Conservation (phyloP, 2,888 invertebrate species). For the Chrysolina oricalcia region DNA sequence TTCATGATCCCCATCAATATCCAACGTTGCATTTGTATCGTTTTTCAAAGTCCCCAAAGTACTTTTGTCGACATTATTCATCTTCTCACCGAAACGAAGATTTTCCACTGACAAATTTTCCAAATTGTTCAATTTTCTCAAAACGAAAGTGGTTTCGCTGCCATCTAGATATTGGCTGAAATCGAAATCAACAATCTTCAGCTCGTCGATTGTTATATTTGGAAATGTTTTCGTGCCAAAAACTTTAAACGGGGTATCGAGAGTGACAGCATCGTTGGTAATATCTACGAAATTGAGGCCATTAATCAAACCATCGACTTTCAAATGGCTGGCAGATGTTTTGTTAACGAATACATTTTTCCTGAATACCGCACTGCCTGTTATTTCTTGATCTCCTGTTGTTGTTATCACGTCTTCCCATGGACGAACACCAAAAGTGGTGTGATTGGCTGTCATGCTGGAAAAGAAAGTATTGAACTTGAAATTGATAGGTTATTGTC, state of each 20-base stretch:
- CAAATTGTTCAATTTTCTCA: conserved; percentile 14
- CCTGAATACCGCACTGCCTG: conserved; percentile 55
- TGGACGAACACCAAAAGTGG: conserved; percentile 54
- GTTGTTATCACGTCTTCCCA: conserved; percentile 58
- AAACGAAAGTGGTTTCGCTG: background rate
- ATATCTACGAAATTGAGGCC: conserved; percentile 61
- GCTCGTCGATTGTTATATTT: conserved; percentile 59
- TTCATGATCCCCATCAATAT: conserved; percentile 59
- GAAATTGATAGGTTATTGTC: too few relatives aligned
- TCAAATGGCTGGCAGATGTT: conserved; percentile 50
- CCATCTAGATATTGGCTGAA: conserved; percentile 35
- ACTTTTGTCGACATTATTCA: conserved; percentile 69
- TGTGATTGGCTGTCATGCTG: conserved; percentile 54
- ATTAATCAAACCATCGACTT: conserved; percentile 60
- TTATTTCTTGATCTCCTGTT: conserved; percentile 52
- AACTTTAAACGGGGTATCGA: conserved; percentile 48
- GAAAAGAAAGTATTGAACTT: conserved; percentile 29
- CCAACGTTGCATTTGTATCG: conserved; percentile 65
- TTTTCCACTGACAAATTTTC: conserved; percentile 23
- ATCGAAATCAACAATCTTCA: conserved; percentile 55
- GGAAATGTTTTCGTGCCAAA: conserved; percentile 63
- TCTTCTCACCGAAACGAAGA: conserved; percentile 37
- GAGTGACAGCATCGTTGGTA: conserved; percentile 64
- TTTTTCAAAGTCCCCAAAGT: conserved; percentile 71
- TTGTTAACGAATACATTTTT: conserved; percentile 50